Evolutionary conservation across 2,797 vertebrate species (phyloP).

Genomic region (Tadarida brasiliensis): DNA sequence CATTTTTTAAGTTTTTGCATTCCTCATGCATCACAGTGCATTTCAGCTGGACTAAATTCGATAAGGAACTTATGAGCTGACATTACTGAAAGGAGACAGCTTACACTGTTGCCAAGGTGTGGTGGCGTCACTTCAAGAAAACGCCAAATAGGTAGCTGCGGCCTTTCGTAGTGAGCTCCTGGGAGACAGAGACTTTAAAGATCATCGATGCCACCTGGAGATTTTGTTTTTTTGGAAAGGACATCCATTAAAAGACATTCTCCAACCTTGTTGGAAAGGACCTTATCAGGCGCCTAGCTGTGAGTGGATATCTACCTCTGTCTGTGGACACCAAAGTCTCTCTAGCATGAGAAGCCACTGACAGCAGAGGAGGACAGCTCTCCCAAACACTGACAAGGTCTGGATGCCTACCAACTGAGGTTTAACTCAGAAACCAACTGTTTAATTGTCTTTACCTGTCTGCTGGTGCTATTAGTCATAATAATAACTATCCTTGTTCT

Average conservation of each 20-base stretch:
- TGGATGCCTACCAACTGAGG: neutral
- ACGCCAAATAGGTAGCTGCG: neutral
- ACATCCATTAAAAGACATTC: neutral
- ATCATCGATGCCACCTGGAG: neutral
- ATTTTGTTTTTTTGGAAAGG: neutral
- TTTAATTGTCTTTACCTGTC: neutral
- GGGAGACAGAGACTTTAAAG: neutral
- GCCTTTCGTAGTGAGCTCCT: neutral
- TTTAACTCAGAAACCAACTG: neutral
- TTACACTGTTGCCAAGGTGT: neutral
- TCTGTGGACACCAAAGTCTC: neutral
- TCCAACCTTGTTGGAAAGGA: neutral
- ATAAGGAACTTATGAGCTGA: too few relatives aligned
- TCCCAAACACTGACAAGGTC: neutral
- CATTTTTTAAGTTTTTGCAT: neutral
- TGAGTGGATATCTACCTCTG: neutral
- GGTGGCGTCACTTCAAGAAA: neutral
- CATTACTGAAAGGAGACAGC: too few relatives aligned
- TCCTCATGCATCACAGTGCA: neutral
- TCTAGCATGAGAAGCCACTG: neutral
- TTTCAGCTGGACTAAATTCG: too few relatives aligned
- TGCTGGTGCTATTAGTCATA: neutral
- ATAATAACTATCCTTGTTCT: neutral
- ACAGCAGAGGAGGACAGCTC: neutral
- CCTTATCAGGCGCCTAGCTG: neutral